A percentile compares a stretch with the other conserved stretches of the same genome.
Evolutionary conservation across 2,888 invertebrate genomes (phyloP).

Genomic region (Pristionchus arcanus): DNA sequence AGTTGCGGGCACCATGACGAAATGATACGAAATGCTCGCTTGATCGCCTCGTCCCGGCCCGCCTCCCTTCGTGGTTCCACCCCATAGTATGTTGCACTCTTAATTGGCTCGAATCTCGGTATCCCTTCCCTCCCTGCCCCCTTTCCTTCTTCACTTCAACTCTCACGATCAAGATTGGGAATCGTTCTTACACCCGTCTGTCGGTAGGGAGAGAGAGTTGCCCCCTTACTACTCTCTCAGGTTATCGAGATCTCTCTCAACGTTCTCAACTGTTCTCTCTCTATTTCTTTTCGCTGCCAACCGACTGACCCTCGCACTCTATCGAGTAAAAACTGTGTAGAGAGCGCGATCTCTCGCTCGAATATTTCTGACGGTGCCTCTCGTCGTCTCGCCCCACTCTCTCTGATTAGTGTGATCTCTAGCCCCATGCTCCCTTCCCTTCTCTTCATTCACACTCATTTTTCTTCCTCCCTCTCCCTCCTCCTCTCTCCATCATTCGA

Average conservation of each 20-base stretch:
- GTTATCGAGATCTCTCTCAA: background rate
- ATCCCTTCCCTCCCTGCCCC: background rate
- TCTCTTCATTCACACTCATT: background rate
- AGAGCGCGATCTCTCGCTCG: background rate
- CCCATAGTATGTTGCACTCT: background rate
- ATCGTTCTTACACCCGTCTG: slow-evolving; percentile 5
- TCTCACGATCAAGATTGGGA: slow-evolving; percentile 15
- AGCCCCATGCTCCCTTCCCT: background rate
- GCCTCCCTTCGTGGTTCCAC: background rate
- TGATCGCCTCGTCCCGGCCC: background rate
- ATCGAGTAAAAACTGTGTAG: slow-evolving; percentile 48
- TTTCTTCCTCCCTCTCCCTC: background rate
- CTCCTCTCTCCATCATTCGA: background rate
- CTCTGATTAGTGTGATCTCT: slow-evolving; percentile 19
- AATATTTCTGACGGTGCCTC: slow-evolving; percentile 4
- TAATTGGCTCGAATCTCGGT: slow-evolving; percentile 27
- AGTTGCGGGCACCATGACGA: background rate
- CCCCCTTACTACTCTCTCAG: slow-evolving; percentile 11
- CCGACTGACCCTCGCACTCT: slow-evolving; percentile 38
- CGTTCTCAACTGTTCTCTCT: slow-evolving; percentile 29
- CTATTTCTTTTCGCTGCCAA: background rate
- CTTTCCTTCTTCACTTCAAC: background rate
- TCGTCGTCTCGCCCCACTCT: slow-evolving; percentile 12
- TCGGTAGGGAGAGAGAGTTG: slow-evolving; percentile 31
- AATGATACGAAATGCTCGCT: background rate